Conservation (phyloP, 2,113 vertebrate genomes). For the Aythya baeri region DNA sequence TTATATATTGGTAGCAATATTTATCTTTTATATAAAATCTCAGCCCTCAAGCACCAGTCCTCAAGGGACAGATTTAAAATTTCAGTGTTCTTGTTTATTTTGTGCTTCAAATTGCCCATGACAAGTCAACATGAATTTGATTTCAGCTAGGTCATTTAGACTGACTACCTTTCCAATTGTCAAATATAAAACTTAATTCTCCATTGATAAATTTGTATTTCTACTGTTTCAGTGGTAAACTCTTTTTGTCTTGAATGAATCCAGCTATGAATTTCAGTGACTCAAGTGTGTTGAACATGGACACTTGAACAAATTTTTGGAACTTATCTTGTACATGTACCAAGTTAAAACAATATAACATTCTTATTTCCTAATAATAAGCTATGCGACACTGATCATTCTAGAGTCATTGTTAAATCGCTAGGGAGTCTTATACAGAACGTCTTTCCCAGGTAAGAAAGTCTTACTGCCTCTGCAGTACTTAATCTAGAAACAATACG, state of each 20-base stretch:
- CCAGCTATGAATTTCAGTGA: not conserved
- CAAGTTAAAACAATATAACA: not conserved
- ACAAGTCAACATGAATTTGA: not conserved
- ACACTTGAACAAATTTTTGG: not conserved
- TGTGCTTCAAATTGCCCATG: not conserved
- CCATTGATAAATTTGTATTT: not conserved
- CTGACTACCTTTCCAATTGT: not conserved
- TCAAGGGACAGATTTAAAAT: not conserved
- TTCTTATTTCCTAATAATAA: not conserved
- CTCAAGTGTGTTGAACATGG: not conserved
- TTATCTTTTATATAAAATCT: not conserved
- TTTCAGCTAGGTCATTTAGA: not conserved
- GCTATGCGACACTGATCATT: not conserved
- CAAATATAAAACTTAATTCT: not conserved
- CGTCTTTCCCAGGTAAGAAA: not conserved
- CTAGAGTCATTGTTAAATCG: not conserved
- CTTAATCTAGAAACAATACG: not conserved
- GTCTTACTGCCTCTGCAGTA: not conserved
- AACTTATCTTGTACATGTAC: not conserved
- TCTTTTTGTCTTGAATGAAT: not conserved
- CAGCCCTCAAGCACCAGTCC: not conserved
- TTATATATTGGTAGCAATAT: not conserved
- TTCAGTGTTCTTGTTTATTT: not conserved
- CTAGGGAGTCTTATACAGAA: not conserved
- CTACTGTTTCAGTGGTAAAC: not conserved